Evolutionary conservation across 2,888 invertebrate genomes (phyloP).

Genomic region (Thumatha senex): DNA sequence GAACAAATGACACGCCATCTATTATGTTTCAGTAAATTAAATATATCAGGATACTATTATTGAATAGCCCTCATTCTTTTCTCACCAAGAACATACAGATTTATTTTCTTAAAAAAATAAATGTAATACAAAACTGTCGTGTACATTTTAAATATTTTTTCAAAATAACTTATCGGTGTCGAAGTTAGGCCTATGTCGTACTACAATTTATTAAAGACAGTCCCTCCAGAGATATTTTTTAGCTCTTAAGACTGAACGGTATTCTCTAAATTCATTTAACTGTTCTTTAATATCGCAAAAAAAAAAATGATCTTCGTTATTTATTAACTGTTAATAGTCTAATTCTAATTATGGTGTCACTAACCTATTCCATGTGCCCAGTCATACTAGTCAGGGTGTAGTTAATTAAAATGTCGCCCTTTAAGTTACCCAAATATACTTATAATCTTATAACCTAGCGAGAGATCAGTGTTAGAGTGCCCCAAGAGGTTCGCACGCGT

Average conservation of each 20-base stretch:
- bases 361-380: slow-evolving; percentile 76
- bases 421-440: slow-evolving; percentile 46
- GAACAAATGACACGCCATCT: slow-evolving; percentile 49
- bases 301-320: slow-evolving; percentile 34
- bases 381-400: slow-evolving; percentile 75
- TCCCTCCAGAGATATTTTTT: slow-evolving; percentile 78
- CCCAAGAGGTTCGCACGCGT: slow-evolving; percentile 21
- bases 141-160: slow-evolving; percentile 70
- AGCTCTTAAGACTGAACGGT: slow-evolving; percentile 79
- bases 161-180: slow-evolving; percentile 56
- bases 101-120: slow-evolving; percentile 61
- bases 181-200: slow-evolving; percentile 62
- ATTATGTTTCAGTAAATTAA: slow-evolving; percentile 39
- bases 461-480: slow-evolving; percentile 41
- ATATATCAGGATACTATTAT: slow-evolving; percentile 20
- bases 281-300: slow-evolving; percentile 41
- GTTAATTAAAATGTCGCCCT: slow-evolving; percentile 53
- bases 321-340: slow-evolving; percentile 48
- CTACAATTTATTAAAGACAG: slow-evolving; percentile 67
- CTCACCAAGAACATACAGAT: slow-evolving; percentile 36
- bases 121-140: slow-evolving; percentile 45
- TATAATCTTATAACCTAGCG: slow-evolving; percentile 17
- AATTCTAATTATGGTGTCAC: slow-evolving; percentile 52
- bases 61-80: slow-evolving; percentile 18
- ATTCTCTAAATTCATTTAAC: slow-evolving; percentile 56